Evolutionary conservation across 2,888 invertebrate genomes (phyloP).

Genomic region (Synanthedon vespiformis): DNA sequence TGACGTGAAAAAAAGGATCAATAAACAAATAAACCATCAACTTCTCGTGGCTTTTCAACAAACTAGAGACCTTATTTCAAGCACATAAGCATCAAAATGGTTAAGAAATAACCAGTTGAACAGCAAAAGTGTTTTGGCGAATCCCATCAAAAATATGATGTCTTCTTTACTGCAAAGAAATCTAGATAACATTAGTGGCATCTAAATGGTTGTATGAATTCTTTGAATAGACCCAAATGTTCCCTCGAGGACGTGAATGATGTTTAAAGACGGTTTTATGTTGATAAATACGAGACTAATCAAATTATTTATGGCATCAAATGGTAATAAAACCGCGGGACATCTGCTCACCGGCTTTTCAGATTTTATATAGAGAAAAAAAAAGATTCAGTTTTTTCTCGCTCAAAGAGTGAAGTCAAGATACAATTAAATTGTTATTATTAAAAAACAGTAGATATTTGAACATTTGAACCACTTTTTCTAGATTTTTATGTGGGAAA

Average conservation of each 20-base stretch:
- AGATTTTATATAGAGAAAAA: conserved; percentile 1
- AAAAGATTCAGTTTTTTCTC: conserved; percentile 9
- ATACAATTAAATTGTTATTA: too few species aligned
- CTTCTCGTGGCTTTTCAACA: conserved; percentile 1
- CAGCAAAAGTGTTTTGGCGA: conserved; percentile 12
- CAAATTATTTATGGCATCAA: conserved; percentile 70
- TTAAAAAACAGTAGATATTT: too few species aligned
- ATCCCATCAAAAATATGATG: conserved; percentile 29
- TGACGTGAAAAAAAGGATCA: conserved; percentile 31
- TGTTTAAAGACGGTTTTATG: conserved; percentile 62
- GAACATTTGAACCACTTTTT: too few species aligned
- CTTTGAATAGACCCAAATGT: conserved; percentile 19
- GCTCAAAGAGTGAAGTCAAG: too few species aligned
- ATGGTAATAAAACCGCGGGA: conserved; percentile 49
- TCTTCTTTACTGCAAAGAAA: conserved; percentile 46
- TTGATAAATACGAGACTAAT: conserved; percentile 69
- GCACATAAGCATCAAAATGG: neutral
- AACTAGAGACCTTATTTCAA: neutral
- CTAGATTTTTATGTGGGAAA: too few species aligned
- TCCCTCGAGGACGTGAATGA: conserved; percentile 41
- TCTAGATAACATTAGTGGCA: conserved; percentile 69
- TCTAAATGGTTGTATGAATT: conserved; percentile 54
- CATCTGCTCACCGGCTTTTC: conserved; percentile 35
- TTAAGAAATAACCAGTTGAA: neutral
- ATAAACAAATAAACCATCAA: conserved; percentile 40